Base-by-base conservation (phyloP, 2,797 vertebrate species). In the Euphonia xanthogaster region DNA sequence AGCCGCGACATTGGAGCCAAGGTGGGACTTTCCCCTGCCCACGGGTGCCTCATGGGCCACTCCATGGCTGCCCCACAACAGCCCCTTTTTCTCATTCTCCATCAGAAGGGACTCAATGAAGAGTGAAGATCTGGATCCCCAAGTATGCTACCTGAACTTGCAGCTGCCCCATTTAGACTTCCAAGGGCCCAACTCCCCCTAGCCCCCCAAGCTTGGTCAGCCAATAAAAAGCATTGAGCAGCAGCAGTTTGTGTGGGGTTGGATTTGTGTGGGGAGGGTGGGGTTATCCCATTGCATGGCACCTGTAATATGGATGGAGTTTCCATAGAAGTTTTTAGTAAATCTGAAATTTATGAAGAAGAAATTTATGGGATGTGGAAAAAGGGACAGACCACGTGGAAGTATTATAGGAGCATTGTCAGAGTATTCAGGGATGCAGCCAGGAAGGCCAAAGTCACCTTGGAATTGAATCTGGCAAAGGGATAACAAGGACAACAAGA, bases 1-100 rank as follows among this genome's bases (percentile, higher is more conserved):
- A 91, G 88, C 48, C 81, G 88, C 0, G 88, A 90, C 54, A 86
- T 91, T 44, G 82, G 88, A 79, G 62, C 81, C 15, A 91, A 91
- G 88, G 88, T 91, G 55, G 22, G 81, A 68, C 7, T 19, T 57
- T 23, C 7, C 50, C 25, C 37, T 62, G 28, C 54, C 30, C 28
- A 39, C 17, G 54, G 23, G 1, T 72, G 31, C 23, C 54, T 10
- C 33, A 23, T 27, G 10, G 68, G 45, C n/a, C 5, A 9, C 10
- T 37, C 21, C 18, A 65, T 35, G 33, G 25, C 40, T 21, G 16
- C 12, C 42, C 5, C 10, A 33, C 8, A 51, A 40, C 17, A 57
- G 5, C 7, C 11, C 4, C 10, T 45, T 89, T 57, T 44, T 76
- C 21, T 76, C 2, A 2, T 62, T 44, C 20, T 57, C 37, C n/a